Evolutionary conservation across 1,140 invertebrate genomes (phyloP), one percentile per base, ranked within the genome.

Genomic region (Nylanderia fulva): DNA sequence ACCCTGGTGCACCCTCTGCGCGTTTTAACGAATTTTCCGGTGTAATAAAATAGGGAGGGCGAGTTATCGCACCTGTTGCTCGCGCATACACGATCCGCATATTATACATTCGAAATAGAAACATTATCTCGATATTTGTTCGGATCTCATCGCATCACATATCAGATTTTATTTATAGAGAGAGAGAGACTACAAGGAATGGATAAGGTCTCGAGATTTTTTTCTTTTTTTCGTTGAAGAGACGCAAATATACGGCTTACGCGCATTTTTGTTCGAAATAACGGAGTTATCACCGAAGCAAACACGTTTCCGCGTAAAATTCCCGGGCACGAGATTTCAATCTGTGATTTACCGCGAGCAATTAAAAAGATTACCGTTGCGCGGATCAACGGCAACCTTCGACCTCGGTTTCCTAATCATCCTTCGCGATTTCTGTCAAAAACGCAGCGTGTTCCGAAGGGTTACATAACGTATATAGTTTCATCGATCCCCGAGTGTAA

Each of bases 21-120:
- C 29, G 60, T 85, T 87, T 3, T 69, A 85, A 89, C 88, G 36
- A 87, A 90, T 90, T 90, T 89, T 79, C 87, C 58, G 45, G 21
- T 58, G 58, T 39, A 48, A 84, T 52, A 0, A n/a, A 15, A 13
- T 13, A 39, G 6, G 29, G 24, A 48, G 39, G 21, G 13, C n/a
- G n/a, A 33, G 33, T 63, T 68, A 56, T 77, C 33, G 52, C 61
- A 45, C 45, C 52, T 36, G 83, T 77, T 64, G 56, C 72, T 21
- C 21, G 48, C 33, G 18, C 13, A 21, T 8, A 13, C 29, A n/a
- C 27, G 27, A 66, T 66, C 21, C n/a, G 24, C 15, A 45, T 45
- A 24, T 42, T 2, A 21, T 15, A 29, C 21, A n/a, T 39, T 7
- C 18, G 18, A 9, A 48, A 27, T 9, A 24, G 9, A 39, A 6